Evolutionary conservation across 2,888 invertebrate species (phyloP).

Genomic region (Nebria brevicollis): DNA sequence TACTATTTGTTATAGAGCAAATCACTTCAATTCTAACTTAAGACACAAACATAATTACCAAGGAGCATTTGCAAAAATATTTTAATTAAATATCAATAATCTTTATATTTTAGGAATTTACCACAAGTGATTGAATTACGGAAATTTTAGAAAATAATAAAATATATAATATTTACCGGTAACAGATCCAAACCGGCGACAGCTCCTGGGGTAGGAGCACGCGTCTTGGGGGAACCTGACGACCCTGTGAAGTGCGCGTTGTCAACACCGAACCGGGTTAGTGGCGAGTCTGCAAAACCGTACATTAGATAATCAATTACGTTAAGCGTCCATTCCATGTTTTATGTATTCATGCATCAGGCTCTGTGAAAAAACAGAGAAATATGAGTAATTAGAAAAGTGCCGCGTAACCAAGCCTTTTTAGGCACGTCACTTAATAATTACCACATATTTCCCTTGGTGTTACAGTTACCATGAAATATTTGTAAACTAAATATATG

Average conservation of each 20-base stretch:
- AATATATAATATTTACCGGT: constrained; percentile 57
- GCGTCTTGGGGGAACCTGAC: constrained; percentile 63
- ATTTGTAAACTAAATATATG: too few relatives aligned
- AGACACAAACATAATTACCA: too few relatives aligned
- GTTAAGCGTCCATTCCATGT: not conserved
- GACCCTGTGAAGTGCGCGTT: constrained; percentile 56
- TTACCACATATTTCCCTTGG: not conserved
- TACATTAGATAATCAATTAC: not conserved
- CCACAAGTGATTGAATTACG: too few relatives aligned
- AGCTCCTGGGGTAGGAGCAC: constrained; percentile 60
- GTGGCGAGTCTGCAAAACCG: constrained; percentile 63
- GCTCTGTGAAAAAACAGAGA: not conserved
- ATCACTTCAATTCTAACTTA: too few relatives aligned
- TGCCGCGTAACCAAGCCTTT: not conserved
- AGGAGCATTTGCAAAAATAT: too few relatives aligned
- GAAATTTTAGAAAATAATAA: not conserved
- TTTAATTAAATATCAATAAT: too few relatives aligned
- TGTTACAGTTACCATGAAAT: too few relatives aligned
- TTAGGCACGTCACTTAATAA: not conserved
- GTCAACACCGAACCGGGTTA: constrained; percentile 61
- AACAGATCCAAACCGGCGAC: constrained; percentile 62
- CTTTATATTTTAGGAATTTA: too few relatives aligned
- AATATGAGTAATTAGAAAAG: constrained; percentile 14
- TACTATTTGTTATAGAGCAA: too few relatives aligned
- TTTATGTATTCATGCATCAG: not conserved